Base-by-base conservation (phyloP, 2,113 vertebrate species). In the Scalopus aquaticus region DNA sequence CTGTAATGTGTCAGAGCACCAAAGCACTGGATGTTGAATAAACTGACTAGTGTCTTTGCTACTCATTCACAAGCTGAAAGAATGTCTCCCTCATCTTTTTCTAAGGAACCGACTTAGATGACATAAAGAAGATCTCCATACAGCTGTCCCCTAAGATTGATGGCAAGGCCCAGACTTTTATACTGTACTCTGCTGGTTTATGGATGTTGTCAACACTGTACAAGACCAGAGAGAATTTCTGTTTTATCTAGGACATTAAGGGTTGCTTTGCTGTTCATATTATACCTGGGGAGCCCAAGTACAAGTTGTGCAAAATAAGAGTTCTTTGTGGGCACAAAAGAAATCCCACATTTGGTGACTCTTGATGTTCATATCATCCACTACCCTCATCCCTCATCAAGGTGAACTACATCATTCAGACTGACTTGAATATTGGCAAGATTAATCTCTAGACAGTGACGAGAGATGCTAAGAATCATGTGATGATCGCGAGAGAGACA, bases 51-150 rank as follows among this genome's bases (percentile, higher is more conserved):
- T 93, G 99, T 99, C 19, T 99, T 99, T 94, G 99, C 99, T 96
- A 99, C 99, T 91, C 99, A 98, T 93, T 99, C 99, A 99, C 97
- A 99, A 99, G 95, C 98, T 99, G 97, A 98, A 99, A 97, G 99
- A 99, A 95, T 99, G 99, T 97, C 98, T 99, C 99, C 9, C 98
- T 99, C 96, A 99, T 99, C 98, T 99, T 97, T 99, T 99, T 95
- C 98, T 99, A 96, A 99, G 99, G 97, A 99, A 99, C 97, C 98
- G 99, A 30, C 99, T 99, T 89, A 99, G 99, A 97, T 99, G 99
- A 99, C 99, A 0, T 99, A 60, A 99, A 99, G 98, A 99, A 99
- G 98, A 99, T 99, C 80, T 99, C 99, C 97, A 99, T 99, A 99
- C 99, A 99, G 98, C 98, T 98, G 80, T 99, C 99, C 97, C 99